Percentiles rank a stretch among this genome's conserved stretches.
phyloP scores from a whole-genome alignment of 2,888 invertebrate genomes.

The Nipponacmea schrenckii region DNA sequence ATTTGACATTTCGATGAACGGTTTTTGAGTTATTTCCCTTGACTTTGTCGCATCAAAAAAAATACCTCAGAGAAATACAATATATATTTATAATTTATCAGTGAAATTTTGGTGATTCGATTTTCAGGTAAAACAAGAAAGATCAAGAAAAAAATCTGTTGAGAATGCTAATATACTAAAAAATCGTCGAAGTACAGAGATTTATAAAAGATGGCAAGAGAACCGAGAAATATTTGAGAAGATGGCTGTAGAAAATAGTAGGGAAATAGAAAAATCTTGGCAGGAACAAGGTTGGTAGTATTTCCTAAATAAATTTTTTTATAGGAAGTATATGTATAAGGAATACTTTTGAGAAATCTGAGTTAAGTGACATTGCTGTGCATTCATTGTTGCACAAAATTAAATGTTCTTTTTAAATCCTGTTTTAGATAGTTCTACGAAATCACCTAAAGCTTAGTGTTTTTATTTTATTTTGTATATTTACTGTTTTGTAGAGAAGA shows the following conservation, averaged over 20 bases:
- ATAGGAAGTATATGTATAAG: too few relatives aligned
- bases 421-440: too few relatives aligned
- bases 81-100: too few relatives aligned
- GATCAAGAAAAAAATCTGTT: slow-evolving; percentile 41
- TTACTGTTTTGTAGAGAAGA: slow-evolving; percentile 53
- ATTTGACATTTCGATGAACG: too few relatives aligned
- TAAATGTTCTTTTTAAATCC: too few relatives aligned
- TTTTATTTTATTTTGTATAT: neutral
- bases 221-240: slow-evolving; percentile 61
- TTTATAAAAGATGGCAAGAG: slow-evolving; percentile 63
- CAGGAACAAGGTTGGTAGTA: slow-evolving; percentile 58
- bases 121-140: slow-evolving; percentile 43
- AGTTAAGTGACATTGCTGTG: too few relatives aligned
- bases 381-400: too few relatives aligned
- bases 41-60: too few relatives aligned
- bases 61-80: too few relatives aligned
- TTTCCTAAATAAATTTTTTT: neutral
- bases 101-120: neutral
- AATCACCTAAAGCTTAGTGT: too few relatives aligned
- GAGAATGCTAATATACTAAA: slow-evolving; percentile 47
- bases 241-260: slow-evolving; percentile 63
- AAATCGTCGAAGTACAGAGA: slow-evolving; percentile 57
- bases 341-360: too few relatives aligned
- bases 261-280: slow-evolving; percentile 62
- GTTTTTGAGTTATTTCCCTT: too few relatives aligned